Percentiles rank a stretch among this genome's conserved stretches.
Conservation (phyloP, 2,888 invertebrate genomes). For the Dromius quadrimaculatus region DNA sequence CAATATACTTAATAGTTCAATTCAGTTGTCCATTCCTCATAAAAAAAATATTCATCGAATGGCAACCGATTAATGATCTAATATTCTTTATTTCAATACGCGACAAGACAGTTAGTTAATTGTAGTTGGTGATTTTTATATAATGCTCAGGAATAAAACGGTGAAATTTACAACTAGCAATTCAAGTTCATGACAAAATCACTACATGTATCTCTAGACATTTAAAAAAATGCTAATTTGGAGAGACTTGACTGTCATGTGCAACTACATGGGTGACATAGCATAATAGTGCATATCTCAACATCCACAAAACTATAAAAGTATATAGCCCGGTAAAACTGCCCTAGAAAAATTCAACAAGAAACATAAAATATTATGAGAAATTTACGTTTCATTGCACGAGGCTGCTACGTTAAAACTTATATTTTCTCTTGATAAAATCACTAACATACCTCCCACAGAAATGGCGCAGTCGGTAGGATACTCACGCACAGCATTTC, state of each 20-base stretch:
- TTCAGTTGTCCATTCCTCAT: too few relatives aligned
- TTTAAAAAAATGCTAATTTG: constrained; percentile 36
- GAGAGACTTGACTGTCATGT: neutral
- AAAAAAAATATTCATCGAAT: too few relatives aligned
- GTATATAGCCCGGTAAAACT: constrained; percentile 39
- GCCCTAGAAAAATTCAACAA: constrained; percentile 41
- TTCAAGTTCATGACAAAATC: too few relatives aligned
- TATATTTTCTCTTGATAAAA: neutral
- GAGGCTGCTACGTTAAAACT: neutral
- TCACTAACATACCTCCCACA: neutral
- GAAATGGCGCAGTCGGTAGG: neutral
- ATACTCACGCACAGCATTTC: neutral
- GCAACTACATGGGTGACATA: constrained; percentile 16
- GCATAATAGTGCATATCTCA: constrained; percentile 27
- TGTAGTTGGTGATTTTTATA: too few relatives aligned
- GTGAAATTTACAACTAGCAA: too few relatives aligned
- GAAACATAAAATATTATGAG: constrained; percentile 40
- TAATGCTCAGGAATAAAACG: too few relatives aligned
- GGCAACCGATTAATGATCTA: too few relatives aligned
- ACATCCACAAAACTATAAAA: constrained; percentile 42
- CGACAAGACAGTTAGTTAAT: too few relatives aligned
- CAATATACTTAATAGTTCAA: too few relatives aligned
- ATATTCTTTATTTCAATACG: too few relatives aligned
- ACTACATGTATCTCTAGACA: too few relatives aligned
- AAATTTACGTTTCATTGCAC: constrained; percentile 42